These are phyloP conservation scores for Symphodus melops DNA, from an alignment of 2,113 vertebrate genomes.

Conservation along the genomic window DNA sequence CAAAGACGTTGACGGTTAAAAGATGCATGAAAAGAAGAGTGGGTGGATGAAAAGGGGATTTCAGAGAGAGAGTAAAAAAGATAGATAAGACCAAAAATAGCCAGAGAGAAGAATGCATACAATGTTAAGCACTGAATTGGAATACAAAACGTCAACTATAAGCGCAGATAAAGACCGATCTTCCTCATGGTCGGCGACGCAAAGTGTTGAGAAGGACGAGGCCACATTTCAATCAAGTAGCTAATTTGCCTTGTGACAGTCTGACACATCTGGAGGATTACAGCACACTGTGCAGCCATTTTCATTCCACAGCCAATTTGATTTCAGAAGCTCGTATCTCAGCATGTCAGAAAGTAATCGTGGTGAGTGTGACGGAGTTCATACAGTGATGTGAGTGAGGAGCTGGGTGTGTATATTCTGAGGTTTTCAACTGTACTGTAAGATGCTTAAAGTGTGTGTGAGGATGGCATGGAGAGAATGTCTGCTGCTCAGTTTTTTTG, in stretches of 20 bases:
- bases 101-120: not conserved
- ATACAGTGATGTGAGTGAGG: slow-evolving; percentile 16
- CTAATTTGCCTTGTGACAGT: slow-evolving; percentile 50
- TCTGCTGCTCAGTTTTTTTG: slow-evolving; percentile 7
- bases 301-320: slow-evolving; percentile 36
- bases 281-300: slow-evolving; percentile 7
- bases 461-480: not conserved
- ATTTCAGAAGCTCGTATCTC: slow-evolving; percentile 46
- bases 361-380: slow-evolving; percentile 35
- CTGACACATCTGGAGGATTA: slow-evolving; percentile 37
- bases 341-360: slow-evolving; percentile 43
- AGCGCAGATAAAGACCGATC: slow-evolving; percentile 4
- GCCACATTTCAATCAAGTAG: slow-evolving; percentile 28
- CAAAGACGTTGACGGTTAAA: not conserved
- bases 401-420: not conserved
- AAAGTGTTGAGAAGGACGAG: slow-evolving; percentile 28
- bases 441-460: slow-evolving; percentile 5
- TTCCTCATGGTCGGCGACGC: slow-evolving; percentile 12
- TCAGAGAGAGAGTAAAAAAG: not conserved
- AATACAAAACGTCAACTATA: slow-evolving; percentile 22
- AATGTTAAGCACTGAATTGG: slow-evolving; percentile 38
- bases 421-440: not conserved
- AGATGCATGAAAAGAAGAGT: not conserved
- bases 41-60: not conserved
- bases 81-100: slow-evolving; percentile 35